These are phyloP conservation scores for Lepus europaeus DNA, from an alignment of 2,113 vertebrate species.

Conservation along the genomic window DNA sequence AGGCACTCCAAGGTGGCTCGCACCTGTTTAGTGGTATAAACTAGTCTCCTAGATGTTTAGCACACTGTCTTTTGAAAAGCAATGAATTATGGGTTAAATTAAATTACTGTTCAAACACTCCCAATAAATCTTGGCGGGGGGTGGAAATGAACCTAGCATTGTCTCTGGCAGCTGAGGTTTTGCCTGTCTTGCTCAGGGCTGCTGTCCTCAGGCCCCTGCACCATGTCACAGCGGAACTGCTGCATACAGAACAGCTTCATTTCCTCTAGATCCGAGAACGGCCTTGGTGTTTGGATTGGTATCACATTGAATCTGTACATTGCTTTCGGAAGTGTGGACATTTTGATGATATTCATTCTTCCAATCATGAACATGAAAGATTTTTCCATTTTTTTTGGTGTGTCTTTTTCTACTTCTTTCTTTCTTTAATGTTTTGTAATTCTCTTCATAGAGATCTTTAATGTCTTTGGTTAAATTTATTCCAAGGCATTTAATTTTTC, in stretches of 20 bases:
- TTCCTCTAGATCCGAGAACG: no score
- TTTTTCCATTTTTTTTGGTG: no score
- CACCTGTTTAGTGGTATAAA: conserved; percentile 28
- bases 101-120: conserved; percentile 25
- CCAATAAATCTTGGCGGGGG: neutral
- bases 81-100: conserved; percentile 35
- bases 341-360: no score
- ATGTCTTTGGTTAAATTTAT: no score
- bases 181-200: neutral
- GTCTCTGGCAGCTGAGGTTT: neutral
- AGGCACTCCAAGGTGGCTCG: neutral
- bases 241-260: conserved; percentile 18
- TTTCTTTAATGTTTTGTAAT: no score
- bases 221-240: neutral
- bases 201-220: neutral
- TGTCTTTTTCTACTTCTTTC: no score
- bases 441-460: no score
- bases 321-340: no score
- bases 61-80: conserved; percentile 42
- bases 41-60: neutral
- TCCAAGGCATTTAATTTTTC: no score
- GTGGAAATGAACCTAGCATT: neutral
- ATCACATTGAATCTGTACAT: no score
- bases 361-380: no score
- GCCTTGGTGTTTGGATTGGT: no score